Evolutionary conservation across 2,797 vertebrate genomes (phyloP).

Genomic region (Acipenser transmontanus): DNA sequence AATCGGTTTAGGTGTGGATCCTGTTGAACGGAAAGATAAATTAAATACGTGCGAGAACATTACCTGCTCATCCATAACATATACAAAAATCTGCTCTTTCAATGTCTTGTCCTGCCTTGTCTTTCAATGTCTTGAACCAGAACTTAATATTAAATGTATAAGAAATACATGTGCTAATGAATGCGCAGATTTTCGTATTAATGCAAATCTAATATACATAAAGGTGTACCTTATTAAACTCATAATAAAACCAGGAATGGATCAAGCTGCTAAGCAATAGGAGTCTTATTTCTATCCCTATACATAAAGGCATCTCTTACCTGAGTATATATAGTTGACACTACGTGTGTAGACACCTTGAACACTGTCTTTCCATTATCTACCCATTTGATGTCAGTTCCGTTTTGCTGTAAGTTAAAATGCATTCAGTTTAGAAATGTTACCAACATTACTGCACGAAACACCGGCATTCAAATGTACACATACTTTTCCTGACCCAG

Average conservation of each 20-base stretch:
- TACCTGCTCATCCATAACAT: neutral
- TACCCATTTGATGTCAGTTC: slow-evolving; percentile 88
- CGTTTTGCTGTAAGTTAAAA: slow-evolving; percentile 48
- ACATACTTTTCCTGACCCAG: slow-evolving; percentile 75
- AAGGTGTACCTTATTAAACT: too few species aligned
- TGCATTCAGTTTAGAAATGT: neutral
- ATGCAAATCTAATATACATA: too few species aligned
- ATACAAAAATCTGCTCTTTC: neutral
- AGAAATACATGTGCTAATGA: too few species aligned
- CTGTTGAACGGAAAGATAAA: slow-evolving; percentile 50
- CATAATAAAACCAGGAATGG: too few species aligned
- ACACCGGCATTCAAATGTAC: neutral
- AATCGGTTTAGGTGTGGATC: slow-evolving; percentile 88
- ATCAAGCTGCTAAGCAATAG: too few species aligned
- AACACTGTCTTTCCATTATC: slow-evolving; percentile 89
- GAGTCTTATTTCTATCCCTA: too few species aligned
- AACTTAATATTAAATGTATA: too few species aligned
- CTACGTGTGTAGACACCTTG: slow-evolving; percentile 80
- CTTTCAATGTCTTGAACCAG: too few species aligned
- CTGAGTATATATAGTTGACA: slow-evolving; percentile 96
- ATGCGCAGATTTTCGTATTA: too few species aligned
- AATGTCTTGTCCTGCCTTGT: too few species aligned
- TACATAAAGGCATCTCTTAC: slow-evolving; percentile 44
- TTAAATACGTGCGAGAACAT: neutral
- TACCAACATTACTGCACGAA: neutral